These are phyloP conservation scores for Hippoglossus hippoglossus DNA, from an alignment of 2,797 vertebrate genomes.

Conservation along the genomic window DNA sequence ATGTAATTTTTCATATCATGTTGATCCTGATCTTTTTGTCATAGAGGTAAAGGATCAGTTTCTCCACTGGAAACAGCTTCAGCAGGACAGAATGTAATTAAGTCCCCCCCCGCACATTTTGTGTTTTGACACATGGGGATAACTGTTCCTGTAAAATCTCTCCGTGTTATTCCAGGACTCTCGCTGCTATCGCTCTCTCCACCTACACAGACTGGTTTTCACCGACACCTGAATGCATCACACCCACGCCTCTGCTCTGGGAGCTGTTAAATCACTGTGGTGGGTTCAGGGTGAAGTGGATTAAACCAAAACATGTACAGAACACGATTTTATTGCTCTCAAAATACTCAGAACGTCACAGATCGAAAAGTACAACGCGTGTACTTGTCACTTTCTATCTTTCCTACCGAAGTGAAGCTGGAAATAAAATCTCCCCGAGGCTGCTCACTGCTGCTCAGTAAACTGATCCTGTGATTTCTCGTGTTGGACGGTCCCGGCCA, in stretches of 20 bases:
- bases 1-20: no score
- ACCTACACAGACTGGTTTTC: background rate
- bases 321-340: background rate
- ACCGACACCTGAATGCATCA: no score
- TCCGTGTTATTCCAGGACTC: background rate
- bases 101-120: background rate
- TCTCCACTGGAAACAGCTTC: background rate
- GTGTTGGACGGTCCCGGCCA: slow-evolving; percentile 17
- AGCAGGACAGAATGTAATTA: background rate
- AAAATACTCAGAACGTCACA: background rate
- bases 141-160: slow-evolving; percentile 2
- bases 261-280: no score
- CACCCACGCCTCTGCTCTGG: no score
- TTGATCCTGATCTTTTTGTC: background rate
- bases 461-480: slow-evolving; percentile 37
- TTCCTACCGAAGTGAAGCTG: slow-evolving; percentile 2
- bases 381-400: background rate
- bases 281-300: no score
- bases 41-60: slow-evolving; percentile 10
- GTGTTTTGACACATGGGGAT: background rate
- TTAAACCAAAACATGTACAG: no score
- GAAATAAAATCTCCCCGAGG: slow-evolving; percentile 3
- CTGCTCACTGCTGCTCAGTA: slow-evolving; percentile 30
- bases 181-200: no score
- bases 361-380: background rate